Conservation (phyloP, 2,113 vertebrate genomes). For the Lethenteron camtschaticum region DNA sequence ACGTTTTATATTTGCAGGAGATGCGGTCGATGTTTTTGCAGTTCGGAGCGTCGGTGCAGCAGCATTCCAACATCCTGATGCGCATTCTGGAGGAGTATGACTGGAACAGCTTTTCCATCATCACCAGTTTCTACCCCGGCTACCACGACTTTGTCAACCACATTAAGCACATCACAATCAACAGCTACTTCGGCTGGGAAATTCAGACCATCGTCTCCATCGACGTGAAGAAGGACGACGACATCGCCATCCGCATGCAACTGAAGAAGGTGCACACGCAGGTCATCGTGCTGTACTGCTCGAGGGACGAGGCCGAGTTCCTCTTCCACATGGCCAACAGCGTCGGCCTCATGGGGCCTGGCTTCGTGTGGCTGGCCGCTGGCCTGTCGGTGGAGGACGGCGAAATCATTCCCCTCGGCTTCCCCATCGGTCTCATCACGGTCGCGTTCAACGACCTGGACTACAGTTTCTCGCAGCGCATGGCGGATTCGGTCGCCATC, state of each 20-base stretch:
- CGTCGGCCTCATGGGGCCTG: constrained; percentile 70
- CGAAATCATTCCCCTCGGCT: constrained; percentile 54
- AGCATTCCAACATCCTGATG: constrained; percentile 78
- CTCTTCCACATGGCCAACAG: constrained; percentile 82
- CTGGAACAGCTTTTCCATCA: constrained; percentile 90
- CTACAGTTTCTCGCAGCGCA: constrained; percentile 62
- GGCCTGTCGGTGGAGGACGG: constrained; percentile 67
- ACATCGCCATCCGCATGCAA: constrained; percentile 55
- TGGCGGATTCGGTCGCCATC: constrained; percentile 68
- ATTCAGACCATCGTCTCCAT: constrained; percentile 67
- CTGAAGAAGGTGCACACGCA: constrained; percentile 90
- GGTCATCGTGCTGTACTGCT: constrained; percentile 75
- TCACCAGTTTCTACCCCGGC: constrained; percentile 85
- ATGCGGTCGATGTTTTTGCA: constrained; percentile 88
- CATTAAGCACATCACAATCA: constrained; percentile 81
- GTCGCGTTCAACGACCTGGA: constrained; percentile 93
- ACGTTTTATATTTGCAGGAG: constrained; percentile 30
- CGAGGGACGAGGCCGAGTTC: constrained; percentile 70
- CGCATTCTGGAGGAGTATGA: constrained; percentile 99
- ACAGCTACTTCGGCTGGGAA: constrained; percentile 97
- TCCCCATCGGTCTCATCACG: constrained; percentile 77
- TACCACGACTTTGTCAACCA: constrained; percentile 87
- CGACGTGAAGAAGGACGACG: constrained; percentile 65
- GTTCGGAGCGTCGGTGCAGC: constrained; percentile 91
- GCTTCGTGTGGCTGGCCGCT: constrained; percentile 92